Evolutionary conservation across 2,113 vertebrate species (phyloP).

Genomic region (Coryphaenoides rupestris): DNA sequence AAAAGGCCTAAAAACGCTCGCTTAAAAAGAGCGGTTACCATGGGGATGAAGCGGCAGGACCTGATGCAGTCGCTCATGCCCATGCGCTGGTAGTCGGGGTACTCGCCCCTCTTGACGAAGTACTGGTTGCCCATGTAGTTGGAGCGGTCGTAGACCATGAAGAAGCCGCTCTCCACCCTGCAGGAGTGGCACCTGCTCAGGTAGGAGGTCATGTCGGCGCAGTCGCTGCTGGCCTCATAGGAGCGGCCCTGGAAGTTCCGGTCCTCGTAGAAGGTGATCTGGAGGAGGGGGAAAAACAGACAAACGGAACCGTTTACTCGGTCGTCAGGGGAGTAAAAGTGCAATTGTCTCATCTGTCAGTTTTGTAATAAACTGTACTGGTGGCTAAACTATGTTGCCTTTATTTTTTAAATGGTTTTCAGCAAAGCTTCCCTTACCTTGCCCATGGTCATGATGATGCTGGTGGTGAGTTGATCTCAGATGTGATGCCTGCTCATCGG

Average conservation of each 20-base stretch:
- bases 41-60: slow-evolving; percentile 45
- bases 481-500: slow-evolving; percentile 42
- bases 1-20: too few species aligned
- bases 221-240: slow-evolving; percentile 59
- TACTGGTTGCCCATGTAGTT: slow-evolving; percentile 52
- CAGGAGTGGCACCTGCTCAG: slow-evolving; percentile 63
- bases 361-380: too few species aligned
- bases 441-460: slow-evolving; percentile 58
- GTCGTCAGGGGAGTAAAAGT: neutral
- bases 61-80: slow-evolving; percentile 9
- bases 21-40: too few species aligned
- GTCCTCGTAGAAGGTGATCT: slow-evolving; percentile 67
- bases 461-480: slow-evolving; percentile 39
- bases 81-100: slow-evolving; percentile 50
- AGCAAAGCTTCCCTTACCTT: slow-evolving; percentile 44
- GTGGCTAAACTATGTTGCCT: too few species aligned
- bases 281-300: neutral
- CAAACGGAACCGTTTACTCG: too few species aligned
- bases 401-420: too few species aligned
- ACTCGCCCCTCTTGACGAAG: slow-evolving; percentile 51
- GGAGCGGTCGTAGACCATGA: slow-evolving; percentile 55
- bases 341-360: too few species aligned
- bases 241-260: slow-evolving; percentile 60
- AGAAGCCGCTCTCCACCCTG: slow-evolving; percentile 55
- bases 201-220: slow-evolving; percentile 53